A percentile compares a stretch with the other conserved stretches of the same genome.
phyloP scores from a whole-genome alignment of 2,888 invertebrate genomes.

The Himalopsyche japonica region DNA sequence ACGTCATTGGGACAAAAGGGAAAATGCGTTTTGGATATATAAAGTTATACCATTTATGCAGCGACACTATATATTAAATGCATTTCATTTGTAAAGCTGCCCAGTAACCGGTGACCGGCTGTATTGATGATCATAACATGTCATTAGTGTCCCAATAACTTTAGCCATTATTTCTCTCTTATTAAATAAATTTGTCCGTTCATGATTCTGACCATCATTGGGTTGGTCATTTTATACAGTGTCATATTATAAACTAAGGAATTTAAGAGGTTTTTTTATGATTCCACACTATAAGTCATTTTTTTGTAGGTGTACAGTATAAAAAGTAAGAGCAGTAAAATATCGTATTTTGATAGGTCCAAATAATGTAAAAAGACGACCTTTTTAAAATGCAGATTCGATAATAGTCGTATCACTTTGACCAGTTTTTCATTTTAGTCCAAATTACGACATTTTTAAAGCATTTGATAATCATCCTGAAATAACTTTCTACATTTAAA shows the following conservation, averaged over 20 bases:
- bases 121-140: constrained; percentile 18
- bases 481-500: too few relatives aligned
- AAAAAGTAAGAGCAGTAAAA: too few relatives aligned
- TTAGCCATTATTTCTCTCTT: constrained; percentile 12
- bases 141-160: constrained; percentile 28
- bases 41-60: not conserved
- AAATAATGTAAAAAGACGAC: too few relatives aligned
- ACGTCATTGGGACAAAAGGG: not conserved
- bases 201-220: not conserved
- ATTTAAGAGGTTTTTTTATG: too few relatives aligned
- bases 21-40: not conserved
- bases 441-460: too few relatives aligned
- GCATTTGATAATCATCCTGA: too few relatives aligned
- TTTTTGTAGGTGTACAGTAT: too few relatives aligned
- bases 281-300: too few relatives aligned
- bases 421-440: too few relatives aligned
- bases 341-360: too few relatives aligned
- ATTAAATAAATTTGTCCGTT: not conserved
- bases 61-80: not conserved
- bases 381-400: too few relatives aligned
- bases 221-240: not conserved
- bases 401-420: too few relatives aligned
- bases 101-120: not conserved
- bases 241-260: not conserved
- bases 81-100: constrained; percentile 2